phyloP scores from a whole-genome alignment of 2,113 vertebrate genomes.

The Epinephelus cyanopodus region DNA sequence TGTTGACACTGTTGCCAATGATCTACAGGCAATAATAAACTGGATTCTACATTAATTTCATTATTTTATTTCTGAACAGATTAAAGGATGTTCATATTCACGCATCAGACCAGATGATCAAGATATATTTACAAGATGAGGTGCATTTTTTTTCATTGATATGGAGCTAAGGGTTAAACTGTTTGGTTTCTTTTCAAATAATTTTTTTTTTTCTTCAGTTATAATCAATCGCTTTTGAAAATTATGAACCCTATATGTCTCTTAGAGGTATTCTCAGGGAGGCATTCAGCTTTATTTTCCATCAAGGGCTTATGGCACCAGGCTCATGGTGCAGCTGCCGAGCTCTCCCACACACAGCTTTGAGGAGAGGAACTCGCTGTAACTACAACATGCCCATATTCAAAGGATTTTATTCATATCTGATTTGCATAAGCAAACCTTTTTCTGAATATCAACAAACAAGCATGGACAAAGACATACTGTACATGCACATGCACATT shows the following conservation, averaged over 20 bases:
- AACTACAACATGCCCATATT: conserved; percentile 43
- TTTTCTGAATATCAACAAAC: conserved; percentile 56
- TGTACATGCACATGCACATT: conserved; percentile 49
- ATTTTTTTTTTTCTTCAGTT: neutral
- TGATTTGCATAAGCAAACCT: conserved; percentile 67
- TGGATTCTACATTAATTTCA: neutral
- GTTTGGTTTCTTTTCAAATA: too few relatives aligned
- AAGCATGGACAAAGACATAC: conserved; percentile 54
- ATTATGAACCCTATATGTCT: neutral
- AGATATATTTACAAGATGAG: too few relatives aligned
- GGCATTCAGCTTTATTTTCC: conserved; percentile 20
- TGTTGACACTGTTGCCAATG: neutral
- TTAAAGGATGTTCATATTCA: neutral
- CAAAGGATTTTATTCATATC: conserved; percentile 54
- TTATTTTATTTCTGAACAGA: neutral
- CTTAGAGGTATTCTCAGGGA: conserved; percentile 9
- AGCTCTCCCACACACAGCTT: conserved; percentile 66
- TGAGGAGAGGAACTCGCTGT: conserved; percentile 46
- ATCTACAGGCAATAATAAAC: neutral
- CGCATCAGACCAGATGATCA: too few relatives aligned
- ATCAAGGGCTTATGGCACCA: conserved; percentile 31
- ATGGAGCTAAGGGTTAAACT: too few relatives aligned
- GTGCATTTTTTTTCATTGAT: too few relatives aligned
- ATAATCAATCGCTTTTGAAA: neutral
- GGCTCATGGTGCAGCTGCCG: conserved; percentile 44